These are phyloP conservation scores for Pammene aurita DNA, from an alignment of 2,888 invertebrate genomes.

Conservation along the genomic window DNA sequence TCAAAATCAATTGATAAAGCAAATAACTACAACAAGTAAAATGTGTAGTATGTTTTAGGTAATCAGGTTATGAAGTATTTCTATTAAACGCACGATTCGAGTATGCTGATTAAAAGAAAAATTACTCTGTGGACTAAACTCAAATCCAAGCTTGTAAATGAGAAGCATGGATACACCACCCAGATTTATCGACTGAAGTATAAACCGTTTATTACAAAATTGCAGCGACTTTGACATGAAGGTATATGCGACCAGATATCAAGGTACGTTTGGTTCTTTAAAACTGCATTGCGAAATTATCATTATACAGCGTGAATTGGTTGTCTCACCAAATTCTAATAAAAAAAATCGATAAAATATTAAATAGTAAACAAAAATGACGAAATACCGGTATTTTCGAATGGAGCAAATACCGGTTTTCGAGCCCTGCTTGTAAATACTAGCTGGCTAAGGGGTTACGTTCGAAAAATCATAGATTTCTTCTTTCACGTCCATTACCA, in stretches of 20 bases:
- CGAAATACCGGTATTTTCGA: too few species aligned
- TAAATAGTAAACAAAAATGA: too few species aligned
- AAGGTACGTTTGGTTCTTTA: constrained; percentile 34
- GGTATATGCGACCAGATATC: constrained; percentile 24
- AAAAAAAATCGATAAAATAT: too few species aligned
- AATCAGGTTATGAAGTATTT: constrained; percentile 6
- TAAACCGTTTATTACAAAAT: constrained; percentile 5
- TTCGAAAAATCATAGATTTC: too few species aligned
- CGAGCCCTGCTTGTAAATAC: too few species aligned
- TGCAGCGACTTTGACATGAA: constrained; percentile 32
- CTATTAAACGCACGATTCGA: constrained; percentile 7
- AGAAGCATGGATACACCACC: constrained; percentile 4
- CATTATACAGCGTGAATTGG: neutral
- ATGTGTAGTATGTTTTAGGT: constrained; percentile 26
- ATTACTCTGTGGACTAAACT: constrained; percentile 27
- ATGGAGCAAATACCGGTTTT: too few species aligned
- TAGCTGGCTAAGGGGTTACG: too few species aligned
- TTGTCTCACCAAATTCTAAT: too few species aligned
- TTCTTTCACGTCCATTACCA: too few species aligned
- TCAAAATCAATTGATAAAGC: too few species aligned
- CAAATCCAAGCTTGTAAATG: constrained; percentile 26
- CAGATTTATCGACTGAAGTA: neutral
- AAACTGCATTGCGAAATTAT: constrained; percentile 27
- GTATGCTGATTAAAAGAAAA: constrained; percentile 35
- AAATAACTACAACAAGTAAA: neutral